Conservation (phyloP, 2,797 vertebrate species). For the Liasis olivaceus region DNA sequence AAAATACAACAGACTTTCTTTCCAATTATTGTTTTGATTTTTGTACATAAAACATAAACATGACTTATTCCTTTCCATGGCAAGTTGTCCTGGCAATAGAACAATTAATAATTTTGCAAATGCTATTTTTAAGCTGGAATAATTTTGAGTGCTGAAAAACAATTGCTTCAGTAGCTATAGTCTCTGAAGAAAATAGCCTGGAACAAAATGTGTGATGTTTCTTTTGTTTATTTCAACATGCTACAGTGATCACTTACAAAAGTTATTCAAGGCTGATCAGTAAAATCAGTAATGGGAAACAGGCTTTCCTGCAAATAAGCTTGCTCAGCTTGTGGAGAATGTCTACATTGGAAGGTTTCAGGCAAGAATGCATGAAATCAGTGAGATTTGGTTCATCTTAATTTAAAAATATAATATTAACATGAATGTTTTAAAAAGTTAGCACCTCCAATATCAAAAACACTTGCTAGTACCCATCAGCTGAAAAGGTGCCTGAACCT, state of each 20-base stretch:
- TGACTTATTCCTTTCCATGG: not conserved
- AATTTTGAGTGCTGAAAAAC: not conserved
- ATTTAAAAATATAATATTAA: too few relatives aligned
- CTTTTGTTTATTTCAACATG: not conserved
- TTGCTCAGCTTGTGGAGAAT: too few relatives aligned
- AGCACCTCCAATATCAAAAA: too few relatives aligned
- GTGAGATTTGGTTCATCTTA: too few relatives aligned
- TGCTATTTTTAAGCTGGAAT: not conserved
- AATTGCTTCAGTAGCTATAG: not conserved
- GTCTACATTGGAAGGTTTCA: too few relatives aligned
- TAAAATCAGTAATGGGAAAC: not conserved
- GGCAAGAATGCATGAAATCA: too few relatives aligned
- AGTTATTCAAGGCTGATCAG: not conserved
- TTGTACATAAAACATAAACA: not conserved
- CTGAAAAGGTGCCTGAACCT: not conserved
- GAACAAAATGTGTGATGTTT: not conserved
- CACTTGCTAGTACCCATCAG: not conserved
- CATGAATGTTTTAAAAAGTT: too few relatives aligned
- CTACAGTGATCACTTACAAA: not conserved
- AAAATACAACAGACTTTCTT: not conserved
- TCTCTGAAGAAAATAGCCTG: not conserved
- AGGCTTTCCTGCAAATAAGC: not conserved
- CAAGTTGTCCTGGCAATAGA: not conserved
- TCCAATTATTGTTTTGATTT: not conserved
- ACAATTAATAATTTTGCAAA: not conserved